Evolutionary conservation across 2,888 invertebrate species (phyloP).

Genomic region (Amiota minor): DNA sequence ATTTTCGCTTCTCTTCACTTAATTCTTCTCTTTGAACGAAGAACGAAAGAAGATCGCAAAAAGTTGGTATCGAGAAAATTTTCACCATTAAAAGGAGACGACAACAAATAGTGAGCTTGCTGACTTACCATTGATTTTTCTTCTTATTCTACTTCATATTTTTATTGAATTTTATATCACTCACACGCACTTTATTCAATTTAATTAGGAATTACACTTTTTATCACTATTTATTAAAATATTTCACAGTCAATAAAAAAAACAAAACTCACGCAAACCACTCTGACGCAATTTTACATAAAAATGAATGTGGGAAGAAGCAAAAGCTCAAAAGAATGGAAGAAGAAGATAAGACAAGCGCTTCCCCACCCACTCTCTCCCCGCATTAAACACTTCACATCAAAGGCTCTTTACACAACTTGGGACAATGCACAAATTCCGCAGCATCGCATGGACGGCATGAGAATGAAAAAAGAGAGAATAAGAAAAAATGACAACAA

Average conservation of each 20-base stretch:
- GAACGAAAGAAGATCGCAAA: no score
- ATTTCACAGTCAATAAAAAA: no score
- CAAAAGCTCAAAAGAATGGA: background rate
- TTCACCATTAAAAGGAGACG: no score
- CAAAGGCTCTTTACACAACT: background rate
- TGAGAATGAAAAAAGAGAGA: background rate
- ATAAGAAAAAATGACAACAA: constrained; percentile 63
- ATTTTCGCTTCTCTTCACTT: constrained; percentile 55
- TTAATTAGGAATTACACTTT: no score
- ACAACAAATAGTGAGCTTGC: no score
- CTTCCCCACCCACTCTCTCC: background rate
- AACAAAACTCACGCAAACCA: background rate
- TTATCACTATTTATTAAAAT: no score
- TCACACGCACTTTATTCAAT: no score
- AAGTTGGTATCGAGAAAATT: no score
- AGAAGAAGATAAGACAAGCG: background rate
- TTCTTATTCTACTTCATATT: no score
- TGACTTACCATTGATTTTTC: no score
- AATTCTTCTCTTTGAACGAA: no score
- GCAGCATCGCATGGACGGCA: constrained; percentile 15
- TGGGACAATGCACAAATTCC: constrained; percentile 24
- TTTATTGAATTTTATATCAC: no score
- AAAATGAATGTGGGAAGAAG: background rate
- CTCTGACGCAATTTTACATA: background rate
- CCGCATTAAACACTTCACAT: background rate